phyloP scores from a whole-genome alignment of 1,140 invertebrate species.

The Drosophila hydei region DNA sequence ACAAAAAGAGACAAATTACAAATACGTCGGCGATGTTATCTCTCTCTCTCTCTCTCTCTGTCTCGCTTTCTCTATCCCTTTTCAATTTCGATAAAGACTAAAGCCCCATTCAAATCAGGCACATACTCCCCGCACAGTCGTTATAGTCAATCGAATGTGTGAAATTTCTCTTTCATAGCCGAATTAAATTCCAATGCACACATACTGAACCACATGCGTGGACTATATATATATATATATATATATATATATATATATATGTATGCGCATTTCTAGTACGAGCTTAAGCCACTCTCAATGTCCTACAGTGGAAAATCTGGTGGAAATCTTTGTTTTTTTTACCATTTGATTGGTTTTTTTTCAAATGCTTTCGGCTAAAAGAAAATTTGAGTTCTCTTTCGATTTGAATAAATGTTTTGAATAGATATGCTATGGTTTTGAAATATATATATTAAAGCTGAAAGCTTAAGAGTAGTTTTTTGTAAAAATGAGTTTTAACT shows the following conservation, averaged over 20 bases:
- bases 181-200: conserved; percentile 70
- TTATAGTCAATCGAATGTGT: conserved; percentile 54
- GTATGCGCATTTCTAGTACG: conserved; percentile 18
- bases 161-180: conserved; percentile 65
- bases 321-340: conserved; percentile 7
- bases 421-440: too few relatives aligned
- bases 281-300: conserved; percentile 30
- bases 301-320: conserved; percentile 26
- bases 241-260: conserved; percentile 5
- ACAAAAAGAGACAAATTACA: conserved; percentile 33
- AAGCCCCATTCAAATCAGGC: conserved; percentile 42
- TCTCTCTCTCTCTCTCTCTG: too few relatives aligned
- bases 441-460: too few relatives aligned
- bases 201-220: conserved; percentile 3
- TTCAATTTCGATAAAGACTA: conserved; percentile 62
- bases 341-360: conserved; percentile 17
- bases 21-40: conserved; percentile 1
- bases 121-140: conserved; percentile 20
- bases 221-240: conserved; percentile 1
- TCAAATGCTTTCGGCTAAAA: conserved; percentile 5
- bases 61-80: conserved; percentile 17
- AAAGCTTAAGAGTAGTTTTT: too few relatives aligned
- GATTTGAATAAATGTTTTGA: background rate
- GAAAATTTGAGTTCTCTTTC: background rate
- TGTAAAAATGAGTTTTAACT: too few relatives aligned